Conservation (phyloP, 2,113 vertebrate species). For the Gymnarchus niloticus region DNA sequence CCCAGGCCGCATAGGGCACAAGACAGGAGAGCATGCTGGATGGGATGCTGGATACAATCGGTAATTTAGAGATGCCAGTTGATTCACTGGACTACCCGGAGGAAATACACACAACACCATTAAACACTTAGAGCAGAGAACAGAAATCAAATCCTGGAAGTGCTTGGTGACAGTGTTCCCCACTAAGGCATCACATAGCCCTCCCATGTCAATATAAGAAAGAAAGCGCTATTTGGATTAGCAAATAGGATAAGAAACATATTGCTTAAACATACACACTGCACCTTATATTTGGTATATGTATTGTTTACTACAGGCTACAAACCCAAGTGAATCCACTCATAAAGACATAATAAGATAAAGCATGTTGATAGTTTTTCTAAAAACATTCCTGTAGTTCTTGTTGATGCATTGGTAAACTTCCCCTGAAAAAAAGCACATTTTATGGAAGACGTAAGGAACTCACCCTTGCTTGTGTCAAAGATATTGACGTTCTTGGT, state of each 20-base stretch:
- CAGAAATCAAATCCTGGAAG: neutral
- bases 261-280: neutral
- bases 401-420: neutral
- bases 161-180: neutral
- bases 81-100: neutral
- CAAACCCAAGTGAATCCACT: too few species aligned
- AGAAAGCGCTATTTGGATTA: neutral
- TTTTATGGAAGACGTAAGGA: neutral
- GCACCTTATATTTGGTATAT: neutral
- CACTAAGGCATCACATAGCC: neutral
- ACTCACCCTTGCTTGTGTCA: conserved; percentile 80
- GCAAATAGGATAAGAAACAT: neutral
- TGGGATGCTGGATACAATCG: too few species aligned
- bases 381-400: neutral
- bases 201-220: neutral
- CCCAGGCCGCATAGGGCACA: too few species aligned
- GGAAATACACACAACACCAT: neutral
- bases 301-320: neutral
- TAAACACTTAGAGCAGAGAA: neutral
- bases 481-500: conserved; percentile 90
- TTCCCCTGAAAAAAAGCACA: neutral
- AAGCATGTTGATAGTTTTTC: neutral
- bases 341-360: too few species aligned
- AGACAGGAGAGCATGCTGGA: too few species aligned
- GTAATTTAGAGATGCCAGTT: too few species aligned